These are phyloP conservation scores for Gastracanthus pulcherrimus DNA, from an alignment of 2,888 invertebrate species.

Conservation along the genomic window DNA sequence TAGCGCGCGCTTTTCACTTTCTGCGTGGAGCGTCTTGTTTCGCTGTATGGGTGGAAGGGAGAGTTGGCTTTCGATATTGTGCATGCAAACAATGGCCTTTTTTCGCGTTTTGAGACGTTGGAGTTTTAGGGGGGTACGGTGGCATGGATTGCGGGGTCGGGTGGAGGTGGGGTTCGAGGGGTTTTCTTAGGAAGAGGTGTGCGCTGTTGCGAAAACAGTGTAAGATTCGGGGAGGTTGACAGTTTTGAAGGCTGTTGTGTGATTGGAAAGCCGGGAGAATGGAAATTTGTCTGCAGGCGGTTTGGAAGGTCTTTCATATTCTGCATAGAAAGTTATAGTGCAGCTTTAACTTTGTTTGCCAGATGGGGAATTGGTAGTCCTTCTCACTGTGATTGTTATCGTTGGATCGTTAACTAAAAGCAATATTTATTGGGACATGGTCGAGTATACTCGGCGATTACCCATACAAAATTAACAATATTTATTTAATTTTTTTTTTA, in stretches of 20 bases:
- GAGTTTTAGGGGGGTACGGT: no score
- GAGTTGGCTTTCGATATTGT: neutral
- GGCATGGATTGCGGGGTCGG: no score
- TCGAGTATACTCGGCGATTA: no score
- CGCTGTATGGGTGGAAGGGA: neutral
- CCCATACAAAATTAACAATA: no score
- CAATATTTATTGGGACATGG: no score
- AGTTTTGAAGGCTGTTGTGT: neutral
- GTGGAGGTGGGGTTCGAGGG: neutral
- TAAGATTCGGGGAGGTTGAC: neutral
- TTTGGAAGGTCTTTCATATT: no score
- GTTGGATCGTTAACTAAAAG: no score
- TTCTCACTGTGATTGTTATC: no score
- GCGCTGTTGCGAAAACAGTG: neutral
- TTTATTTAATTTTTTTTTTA: no score
- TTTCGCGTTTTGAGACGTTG: neutral
- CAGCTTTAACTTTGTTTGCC: no score
- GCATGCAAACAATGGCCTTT: neutral
- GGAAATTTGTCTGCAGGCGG: neutral
- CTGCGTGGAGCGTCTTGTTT: neutral
- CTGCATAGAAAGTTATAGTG: no score
- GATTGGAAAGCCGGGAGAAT: neutral
- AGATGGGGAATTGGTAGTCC: no score
- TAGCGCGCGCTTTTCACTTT: neutral
- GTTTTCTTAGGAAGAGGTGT: neutral